A percentile compares a stretch with the other conserved stretches of the same genome.
Conservation (phyloP, 2,888 invertebrate species). For the Cephus runcator region DNA sequence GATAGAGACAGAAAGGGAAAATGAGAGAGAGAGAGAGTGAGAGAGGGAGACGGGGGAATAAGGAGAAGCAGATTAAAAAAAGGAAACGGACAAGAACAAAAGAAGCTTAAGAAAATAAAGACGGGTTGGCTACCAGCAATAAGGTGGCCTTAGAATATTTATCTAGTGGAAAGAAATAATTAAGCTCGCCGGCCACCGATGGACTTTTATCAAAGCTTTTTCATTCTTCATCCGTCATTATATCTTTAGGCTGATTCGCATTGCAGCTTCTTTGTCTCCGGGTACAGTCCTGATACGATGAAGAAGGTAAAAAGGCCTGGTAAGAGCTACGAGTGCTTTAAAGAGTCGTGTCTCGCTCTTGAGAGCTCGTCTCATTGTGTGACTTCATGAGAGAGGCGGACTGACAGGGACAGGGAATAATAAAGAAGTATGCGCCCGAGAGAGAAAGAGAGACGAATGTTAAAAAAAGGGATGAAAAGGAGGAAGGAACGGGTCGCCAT, state of each 20-base stretch:
- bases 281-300: background rate
- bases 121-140: background rate
- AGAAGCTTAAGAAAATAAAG: background rate
- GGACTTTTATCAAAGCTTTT: background rate
- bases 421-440: background rate
- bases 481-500: background rate
- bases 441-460: background rate
- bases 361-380: background rate
- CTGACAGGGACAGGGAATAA: background rate
- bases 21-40: background rate
- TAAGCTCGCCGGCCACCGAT: background rate
- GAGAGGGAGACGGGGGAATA: background rate
- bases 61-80: background rate
- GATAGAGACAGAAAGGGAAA: background rate
- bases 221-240: background rate
- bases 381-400: background rate
- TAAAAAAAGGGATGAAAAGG: background rate
- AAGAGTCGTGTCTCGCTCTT: background rate
- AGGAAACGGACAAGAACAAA: background rate
- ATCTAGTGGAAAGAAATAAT: background rate
- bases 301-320: background rate
- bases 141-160: background rate
- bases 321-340: constrained; percentile 1
- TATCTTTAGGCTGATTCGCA: background rate
- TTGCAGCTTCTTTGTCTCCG: background rate